A percentile compares a stretch with the other conserved stretches of the same genome.
These are phyloP conservation scores for Ctenodactylus gundi DNA, from an alignment of 2,113 vertebrate genomes.

Conservation along the genomic window DNA sequence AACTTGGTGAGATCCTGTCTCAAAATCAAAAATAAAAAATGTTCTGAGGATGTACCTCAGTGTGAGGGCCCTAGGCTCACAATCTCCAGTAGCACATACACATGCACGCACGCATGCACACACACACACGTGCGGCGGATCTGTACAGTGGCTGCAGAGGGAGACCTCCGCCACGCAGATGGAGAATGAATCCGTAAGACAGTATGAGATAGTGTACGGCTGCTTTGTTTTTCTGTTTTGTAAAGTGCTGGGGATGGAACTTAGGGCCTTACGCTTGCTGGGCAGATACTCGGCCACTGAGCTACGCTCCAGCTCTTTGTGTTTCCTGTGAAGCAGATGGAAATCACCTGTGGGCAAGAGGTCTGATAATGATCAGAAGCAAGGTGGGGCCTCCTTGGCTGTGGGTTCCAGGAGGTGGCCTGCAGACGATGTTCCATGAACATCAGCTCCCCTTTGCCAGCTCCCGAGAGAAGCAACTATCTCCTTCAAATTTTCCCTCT, in stretches of 20 bases:
- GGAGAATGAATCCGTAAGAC: no score
- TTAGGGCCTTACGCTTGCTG: not conserved
- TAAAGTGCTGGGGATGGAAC: not conserved
- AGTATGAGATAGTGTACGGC: no score
- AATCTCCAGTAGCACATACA: no score
- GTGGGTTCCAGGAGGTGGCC: not conserved
- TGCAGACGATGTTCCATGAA: not conserved
- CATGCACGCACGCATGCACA: no score
- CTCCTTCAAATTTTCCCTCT: constrained; percentile 11
- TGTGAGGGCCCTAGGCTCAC: no score
- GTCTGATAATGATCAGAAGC: not conserved
- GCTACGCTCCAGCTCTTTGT: not conserved
- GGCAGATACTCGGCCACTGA: not conserved
- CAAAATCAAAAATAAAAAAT: no score
- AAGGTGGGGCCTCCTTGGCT: not conserved
- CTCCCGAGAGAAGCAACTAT: not conserved
- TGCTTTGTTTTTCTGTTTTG: not conserved
- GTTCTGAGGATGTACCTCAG: no score
- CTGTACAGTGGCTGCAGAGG: not conserved
- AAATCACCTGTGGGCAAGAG: not conserved
- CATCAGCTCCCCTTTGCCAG: not conserved
- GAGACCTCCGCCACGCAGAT: no score
- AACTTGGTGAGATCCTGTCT: no score
- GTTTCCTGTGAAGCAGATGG: not conserved
- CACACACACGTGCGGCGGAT: no score